phyloP scores from a whole-genome alignment of 2,888 invertebrate species.

The Helleia helle region DNA sequence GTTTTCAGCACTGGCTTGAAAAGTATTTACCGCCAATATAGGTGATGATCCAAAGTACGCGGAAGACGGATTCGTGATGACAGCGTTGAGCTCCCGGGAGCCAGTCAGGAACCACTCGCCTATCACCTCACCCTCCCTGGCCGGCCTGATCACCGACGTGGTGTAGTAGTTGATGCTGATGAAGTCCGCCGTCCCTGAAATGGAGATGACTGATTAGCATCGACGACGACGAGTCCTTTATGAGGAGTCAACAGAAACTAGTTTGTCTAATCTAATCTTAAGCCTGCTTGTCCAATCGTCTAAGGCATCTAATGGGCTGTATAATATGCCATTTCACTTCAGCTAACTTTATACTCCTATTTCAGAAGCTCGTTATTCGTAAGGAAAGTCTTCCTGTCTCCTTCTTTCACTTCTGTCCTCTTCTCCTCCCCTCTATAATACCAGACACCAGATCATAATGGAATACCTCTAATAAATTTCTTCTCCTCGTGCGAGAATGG shows the following conservation, averaged over 20 bases:
- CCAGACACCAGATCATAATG: no score
- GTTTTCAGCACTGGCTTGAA: no score
- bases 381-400: no score
- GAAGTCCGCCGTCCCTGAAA: conserved; percentile 71
- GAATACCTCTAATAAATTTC: conserved; percentile 29
- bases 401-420: no score
- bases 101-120: conserved; percentile 28
- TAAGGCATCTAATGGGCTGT: neutral
- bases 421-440: no score
- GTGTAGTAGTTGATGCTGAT: conserved; percentile 78
- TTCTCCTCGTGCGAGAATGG: conserved; percentile 31
- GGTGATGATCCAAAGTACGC: neutral
- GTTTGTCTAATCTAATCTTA: neutral
- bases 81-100: conserved; percentile 26
- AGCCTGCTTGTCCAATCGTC: neutral
- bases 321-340: no score
- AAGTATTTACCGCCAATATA: neutral
- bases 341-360: no score
- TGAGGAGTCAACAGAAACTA: no score
- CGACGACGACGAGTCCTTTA: no score
- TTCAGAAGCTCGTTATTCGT: no score
- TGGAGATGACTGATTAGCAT: no score
- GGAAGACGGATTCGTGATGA: conserved; percentile 6
- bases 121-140: conserved; percentile 26
- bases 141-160: conserved; percentile 38